Conservation (phyloP, 2,888 invertebrate genomes). For the Ommatoiulus sabulosus region DNA sequence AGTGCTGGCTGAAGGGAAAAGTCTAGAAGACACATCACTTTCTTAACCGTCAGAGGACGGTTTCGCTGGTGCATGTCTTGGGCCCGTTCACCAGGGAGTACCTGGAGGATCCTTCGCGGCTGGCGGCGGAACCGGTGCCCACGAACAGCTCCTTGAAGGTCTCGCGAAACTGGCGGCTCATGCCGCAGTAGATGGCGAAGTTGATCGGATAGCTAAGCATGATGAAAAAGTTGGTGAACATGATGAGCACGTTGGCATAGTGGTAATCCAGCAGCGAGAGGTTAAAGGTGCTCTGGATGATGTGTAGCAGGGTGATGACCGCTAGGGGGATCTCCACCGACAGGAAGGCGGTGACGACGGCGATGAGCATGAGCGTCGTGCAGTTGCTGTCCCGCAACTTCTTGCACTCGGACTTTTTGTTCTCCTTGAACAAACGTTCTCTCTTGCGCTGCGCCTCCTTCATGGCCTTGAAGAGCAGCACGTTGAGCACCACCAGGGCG, state of each 20-base stretch:
- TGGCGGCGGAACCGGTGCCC: constrained; percentile 65
- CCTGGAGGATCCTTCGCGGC: constrained; percentile 75
- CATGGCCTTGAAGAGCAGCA: constrained; percentile 87
- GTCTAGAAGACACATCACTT: constrained; percentile 49
- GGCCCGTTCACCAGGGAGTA: constrained; percentile 87
- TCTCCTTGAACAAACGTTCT: constrained; percentile 81
- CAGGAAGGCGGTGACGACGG: constrained; percentile 86
- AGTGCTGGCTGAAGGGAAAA: background rate
- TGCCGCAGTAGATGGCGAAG: constrained; percentile 95
- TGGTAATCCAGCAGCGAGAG: constrained; percentile 79
- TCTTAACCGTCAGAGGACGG: constrained; percentile 74
- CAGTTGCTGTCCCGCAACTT: constrained; percentile 83
- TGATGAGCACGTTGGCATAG: constrained; percentile 80
- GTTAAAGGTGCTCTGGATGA: constrained; percentile 80
- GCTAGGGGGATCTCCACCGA: constrained; percentile 86
- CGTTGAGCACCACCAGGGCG: constrained; percentile 87
- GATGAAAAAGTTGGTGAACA: constrained; percentile 91
- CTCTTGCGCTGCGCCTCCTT: constrained; percentile 83
- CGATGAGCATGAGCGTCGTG: constrained; percentile 88
- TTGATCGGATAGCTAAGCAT: constrained; percentile 92
- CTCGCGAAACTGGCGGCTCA: constrained; percentile 93
- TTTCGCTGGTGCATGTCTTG: constrained; percentile 83
- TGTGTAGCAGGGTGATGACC: constrained; percentile 84
- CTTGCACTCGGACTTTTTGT: constrained; percentile 82
- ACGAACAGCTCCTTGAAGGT: constrained; percentile 88